phyloP scores from a whole-genome alignment of 2,888 invertebrate genomes.

The Tupiocoris notatus region DNA sequence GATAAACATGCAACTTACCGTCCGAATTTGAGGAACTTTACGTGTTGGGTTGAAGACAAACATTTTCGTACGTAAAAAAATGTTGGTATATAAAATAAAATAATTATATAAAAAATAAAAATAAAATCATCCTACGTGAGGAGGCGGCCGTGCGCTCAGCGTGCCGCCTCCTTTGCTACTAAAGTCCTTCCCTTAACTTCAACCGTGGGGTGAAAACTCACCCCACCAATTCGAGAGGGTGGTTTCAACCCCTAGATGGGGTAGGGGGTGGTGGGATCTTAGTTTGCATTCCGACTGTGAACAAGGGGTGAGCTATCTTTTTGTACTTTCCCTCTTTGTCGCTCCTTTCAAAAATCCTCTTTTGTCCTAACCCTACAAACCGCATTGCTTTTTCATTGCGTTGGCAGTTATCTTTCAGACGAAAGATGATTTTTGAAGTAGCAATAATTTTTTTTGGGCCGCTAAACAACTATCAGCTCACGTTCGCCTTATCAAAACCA shows the following conservation, averaged over 20 bases:
- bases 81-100: background rate
- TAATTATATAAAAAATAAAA: background rate
- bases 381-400: conserved; percentile 4
- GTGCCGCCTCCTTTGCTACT: conserved; percentile 32
- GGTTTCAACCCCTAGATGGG: background rate
- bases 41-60: background rate
- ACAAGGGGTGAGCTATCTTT: background rate
- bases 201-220: background rate
- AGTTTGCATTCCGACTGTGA: conserved; percentile 23
- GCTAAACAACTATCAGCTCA: too few relatives aligned
- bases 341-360: background rate
- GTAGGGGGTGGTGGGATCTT: too few relatives aligned
- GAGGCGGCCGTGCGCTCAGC: background rate
- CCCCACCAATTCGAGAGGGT: background rate
- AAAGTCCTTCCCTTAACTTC: background rate
- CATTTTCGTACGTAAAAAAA: background rate
- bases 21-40: background rate
- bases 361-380: background rate
- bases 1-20: background rate
- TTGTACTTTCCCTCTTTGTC: conserved; percentile 1
- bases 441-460: too few relatives aligned
- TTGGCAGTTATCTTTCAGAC: too few relatives aligned
- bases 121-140: background rate
- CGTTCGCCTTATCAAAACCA: too few relatives aligned
- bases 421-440: too few relatives aligned